These are phyloP conservation scores for Trachops cirrhosus DNA, from an alignment of 2,797 vertebrate genomes.

Conservation along the genomic window DNA sequence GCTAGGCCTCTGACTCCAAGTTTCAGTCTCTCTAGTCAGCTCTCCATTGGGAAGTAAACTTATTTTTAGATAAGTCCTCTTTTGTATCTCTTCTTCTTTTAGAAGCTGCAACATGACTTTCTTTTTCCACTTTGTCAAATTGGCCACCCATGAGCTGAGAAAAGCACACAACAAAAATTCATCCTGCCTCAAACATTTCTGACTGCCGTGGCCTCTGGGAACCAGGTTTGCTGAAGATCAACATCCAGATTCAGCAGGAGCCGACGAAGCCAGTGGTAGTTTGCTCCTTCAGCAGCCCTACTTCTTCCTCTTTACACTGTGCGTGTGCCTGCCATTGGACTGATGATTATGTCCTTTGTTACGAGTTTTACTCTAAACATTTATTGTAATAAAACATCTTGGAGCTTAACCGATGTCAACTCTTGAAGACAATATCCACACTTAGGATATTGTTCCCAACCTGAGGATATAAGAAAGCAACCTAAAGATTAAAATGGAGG, in stretches of 20 bases:
- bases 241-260: neutral
- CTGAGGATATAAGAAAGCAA: neutral
- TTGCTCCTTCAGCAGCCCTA: neutral
- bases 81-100: neutral
- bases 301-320: neutral
- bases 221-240: neutral
- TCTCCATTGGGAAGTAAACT: neutral
- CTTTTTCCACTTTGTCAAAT: neutral
- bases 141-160: neutral
- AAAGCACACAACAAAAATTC: neutral
- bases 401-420: neutral
- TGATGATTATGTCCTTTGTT: neutral
- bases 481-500: neutral
- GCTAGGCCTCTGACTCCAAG: neutral
- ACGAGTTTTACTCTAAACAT: neutral
- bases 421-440: neutral
- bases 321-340: neutral
- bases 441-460: neutral
- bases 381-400: neutral
- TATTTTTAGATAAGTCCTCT: neutral
- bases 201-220: neutral
- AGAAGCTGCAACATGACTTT: neutral
- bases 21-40: neutral
- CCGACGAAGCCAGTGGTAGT: neutral
- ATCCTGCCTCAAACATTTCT: neutral